Conservation (phyloP, 2,113 vertebrate genomes). For the Coptodon bakossiorum region DNA sequence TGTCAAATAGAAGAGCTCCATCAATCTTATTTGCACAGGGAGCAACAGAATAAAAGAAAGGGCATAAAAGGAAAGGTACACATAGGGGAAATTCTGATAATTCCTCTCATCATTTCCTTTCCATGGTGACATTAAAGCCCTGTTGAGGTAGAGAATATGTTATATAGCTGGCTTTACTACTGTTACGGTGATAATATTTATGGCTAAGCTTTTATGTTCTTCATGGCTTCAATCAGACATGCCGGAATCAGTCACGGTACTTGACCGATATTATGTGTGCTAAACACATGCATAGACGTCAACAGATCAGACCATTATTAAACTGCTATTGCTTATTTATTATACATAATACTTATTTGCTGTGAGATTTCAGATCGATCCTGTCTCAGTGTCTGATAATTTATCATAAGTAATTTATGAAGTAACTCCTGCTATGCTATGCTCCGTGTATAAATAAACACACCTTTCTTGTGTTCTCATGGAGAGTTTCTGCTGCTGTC, state of each 20-base stretch:
- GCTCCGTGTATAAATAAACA: background rate
- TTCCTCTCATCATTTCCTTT: background rate
- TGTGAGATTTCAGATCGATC: background rate
- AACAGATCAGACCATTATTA: background rate
- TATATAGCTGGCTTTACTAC: background rate
- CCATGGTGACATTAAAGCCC: background rate
- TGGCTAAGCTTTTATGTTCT: background rate
- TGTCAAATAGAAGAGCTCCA: background rate
- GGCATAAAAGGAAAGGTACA: background rate
- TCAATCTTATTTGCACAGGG: background rate
- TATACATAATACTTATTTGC: background rate
- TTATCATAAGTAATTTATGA: background rate
- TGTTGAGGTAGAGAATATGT: background rate
- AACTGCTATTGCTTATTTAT: background rate
- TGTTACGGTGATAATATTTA: background rate
- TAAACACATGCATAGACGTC: background rate
- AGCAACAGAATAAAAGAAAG: background rate
- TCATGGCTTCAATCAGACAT: background rate
- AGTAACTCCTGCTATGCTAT: background rate
- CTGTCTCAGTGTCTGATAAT: background rate
- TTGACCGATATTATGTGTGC: background rate
- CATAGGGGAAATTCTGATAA: background rate
- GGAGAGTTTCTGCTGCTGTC: background rate
- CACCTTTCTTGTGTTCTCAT: background rate
- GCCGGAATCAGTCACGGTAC: background rate